Conservation (phyloP, 2,113 vertebrate genomes). For the Erinaceus europaeus region DNA sequence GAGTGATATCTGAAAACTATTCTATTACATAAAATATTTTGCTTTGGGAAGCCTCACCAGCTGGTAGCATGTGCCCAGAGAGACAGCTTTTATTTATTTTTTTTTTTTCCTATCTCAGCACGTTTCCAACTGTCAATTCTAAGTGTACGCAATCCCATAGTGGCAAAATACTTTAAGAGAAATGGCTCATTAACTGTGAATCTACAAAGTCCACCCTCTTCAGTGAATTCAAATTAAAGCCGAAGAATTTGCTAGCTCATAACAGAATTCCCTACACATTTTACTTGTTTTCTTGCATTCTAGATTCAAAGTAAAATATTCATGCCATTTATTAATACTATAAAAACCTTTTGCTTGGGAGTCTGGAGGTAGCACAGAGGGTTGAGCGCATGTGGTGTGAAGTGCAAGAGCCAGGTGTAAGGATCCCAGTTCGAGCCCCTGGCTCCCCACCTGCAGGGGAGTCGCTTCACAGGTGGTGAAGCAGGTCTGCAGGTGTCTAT, state of each 20-base stretch:
- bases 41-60: conserved; percentile 55
- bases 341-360: conserved; percentile 48
- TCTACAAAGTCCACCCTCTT: conserved; percentile 56
- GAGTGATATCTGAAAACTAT: conserved; percentile 42
- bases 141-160: conserved; percentile 22
- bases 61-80: conserved; percentile 55
- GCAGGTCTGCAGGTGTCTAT: too few species aligned
- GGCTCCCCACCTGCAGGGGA: too few species aligned
- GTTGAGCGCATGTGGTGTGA: too few species aligned
- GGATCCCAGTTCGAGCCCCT: too few species aligned
- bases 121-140: conserved; percentile 57
- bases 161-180: conserved; percentile 64
- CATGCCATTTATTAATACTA: conserved; percentile 22
- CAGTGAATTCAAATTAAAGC: conserved; percentile 60
- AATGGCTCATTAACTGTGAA: conserved; percentile 48
- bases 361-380: conserved; percentile 50
- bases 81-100: neutral
- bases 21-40: conserved; percentile 64
- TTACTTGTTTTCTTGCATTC: conserved; percentile 47
- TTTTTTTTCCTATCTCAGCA: conserved; percentile 63
- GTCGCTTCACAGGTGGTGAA: too few species aligned
- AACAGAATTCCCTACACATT: conserved; percentile 43
- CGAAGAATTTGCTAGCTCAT: conserved; percentile 46
- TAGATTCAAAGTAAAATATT: conserved; percentile 18
- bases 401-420: too few species aligned